Base-by-base conservation (phyloP, 2,797 vertebrate species). In the Eospalax fontanierii region DNA sequence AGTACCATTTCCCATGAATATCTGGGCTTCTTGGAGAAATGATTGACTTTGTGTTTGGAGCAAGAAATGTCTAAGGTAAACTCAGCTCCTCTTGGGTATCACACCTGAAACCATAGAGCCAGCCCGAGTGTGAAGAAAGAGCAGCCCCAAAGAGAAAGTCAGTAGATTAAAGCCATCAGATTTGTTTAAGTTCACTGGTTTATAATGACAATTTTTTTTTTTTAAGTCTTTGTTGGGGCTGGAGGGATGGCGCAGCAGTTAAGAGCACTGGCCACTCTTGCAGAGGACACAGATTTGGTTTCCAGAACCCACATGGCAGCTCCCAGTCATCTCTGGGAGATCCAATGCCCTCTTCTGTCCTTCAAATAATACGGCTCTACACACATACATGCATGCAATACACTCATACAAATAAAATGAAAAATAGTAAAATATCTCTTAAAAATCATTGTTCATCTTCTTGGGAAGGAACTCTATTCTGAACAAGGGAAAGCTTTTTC, bases 111-210 rank as follows among this genome's bases (percentile, higher is more conserved):
- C 54, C 76, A 61, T 30, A 33, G 54, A 73, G 16, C 43, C 66
- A 78, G 2, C 87, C 78, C 38, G n/a, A 30, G 35, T 73, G 57
- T n/a, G 38, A 61, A 74, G 46, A 80, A 24, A 12, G 4, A 92
- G 5, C 63, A 63, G 30, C 38, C 38, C 0, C n/a, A 26, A 94
- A 68, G 26, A 78, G 5, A 43, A 80, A 26, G 24, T 50, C 66
- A 84, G 3, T 50, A 19, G 30, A 61, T 57, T 70, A 57, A 26
- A 91, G 57, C 26, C 19, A 14, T 54, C 28, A 35, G 2, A 54
- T 87, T 74, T 87, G 46, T 91, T 89, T 46, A 82, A 91, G 81
- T 93, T 87, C 54, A 35, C 68, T 86, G 22, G 14, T 92, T 97
- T 54, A 40, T 91, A 76, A 65, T 59, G 21, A 74, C 70, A 86